A percentile compares a stretch with the other conserved stretches of the same genome.
These are phyloP conservation scores for Typhlomys cinereus DNA, from an alignment of 2,113 vertebrate genomes.

Conservation along the genomic window DNA sequence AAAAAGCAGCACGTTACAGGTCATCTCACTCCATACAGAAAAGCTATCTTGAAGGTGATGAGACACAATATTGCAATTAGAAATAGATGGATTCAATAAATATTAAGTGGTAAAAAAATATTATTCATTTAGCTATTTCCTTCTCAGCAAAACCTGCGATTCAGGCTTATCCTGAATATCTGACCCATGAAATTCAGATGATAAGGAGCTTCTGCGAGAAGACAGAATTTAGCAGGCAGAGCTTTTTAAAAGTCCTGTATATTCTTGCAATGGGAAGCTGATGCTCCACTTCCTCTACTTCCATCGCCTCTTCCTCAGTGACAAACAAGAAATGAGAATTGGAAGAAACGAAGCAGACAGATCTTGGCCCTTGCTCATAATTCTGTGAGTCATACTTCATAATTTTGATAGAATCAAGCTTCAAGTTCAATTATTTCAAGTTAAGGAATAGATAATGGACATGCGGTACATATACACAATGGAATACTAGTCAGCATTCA, in stretches of 20 bases:
- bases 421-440: not conserved
- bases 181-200: conserved; percentile 62
- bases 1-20: not conserved
- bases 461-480: no score
- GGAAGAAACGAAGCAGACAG: not conserved
- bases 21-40: not conserved
- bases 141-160: conserved; percentile 5
- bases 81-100: conserved; percentile 42
- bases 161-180: conserved; percentile 46
- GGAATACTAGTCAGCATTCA: no score
- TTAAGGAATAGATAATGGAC: no score
- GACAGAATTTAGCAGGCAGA: not conserved
- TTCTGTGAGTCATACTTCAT: not conserved
- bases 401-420: conserved; percentile 6
- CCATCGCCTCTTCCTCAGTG: not conserved
- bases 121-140: conserved; percentile 35
- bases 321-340: not conserved
- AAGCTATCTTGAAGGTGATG: not conserved
- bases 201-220: conserved; percentile 3
- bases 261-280: not conserved
- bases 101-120: conserved; percentile 39
- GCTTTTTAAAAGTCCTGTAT: conserved; percentile 37
- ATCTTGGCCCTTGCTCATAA: not conserved
- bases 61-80: conserved; percentile 45
- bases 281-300: not conserved